Evolutionary conservation across 2,113 vertebrate species (phyloP).

Genomic region (Sebastes fasciatus): DNA sequence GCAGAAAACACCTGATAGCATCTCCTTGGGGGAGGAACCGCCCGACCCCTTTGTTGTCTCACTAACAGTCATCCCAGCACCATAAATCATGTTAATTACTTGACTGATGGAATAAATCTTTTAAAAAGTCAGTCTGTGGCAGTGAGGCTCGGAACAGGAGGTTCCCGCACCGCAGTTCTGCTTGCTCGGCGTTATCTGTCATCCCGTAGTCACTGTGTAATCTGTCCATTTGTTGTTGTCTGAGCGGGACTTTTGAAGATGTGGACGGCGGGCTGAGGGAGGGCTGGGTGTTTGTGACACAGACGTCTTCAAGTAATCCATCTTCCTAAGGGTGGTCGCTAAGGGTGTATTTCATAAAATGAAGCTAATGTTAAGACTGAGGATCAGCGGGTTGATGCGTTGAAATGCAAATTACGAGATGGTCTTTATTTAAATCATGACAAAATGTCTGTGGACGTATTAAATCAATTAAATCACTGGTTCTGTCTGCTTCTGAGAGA

Average conservation of each 20-base stretch:
- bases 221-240: constrained; percentile 83
- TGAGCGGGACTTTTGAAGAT: constrained; percentile 68
- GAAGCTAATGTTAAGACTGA: constrained; percentile 63
- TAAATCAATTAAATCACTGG: constrained; percentile 1
- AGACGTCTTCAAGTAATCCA: constrained; percentile 75
- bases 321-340: constrained; percentile 83
- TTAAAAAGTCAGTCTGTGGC: constrained; percentile 77
- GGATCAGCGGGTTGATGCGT: constrained; percentile 60
- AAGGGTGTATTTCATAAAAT: constrained; percentile 52
- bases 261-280: constrained; percentile 67
- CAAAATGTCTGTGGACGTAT: not conserved
- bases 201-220: constrained; percentile 83
- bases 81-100: constrained; percentile 89
- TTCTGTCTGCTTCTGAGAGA: constrained; percentile 7
- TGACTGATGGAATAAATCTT: constrained; percentile 87
- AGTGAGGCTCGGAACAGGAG: constrained; percentile 71
- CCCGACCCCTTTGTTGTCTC: constrained; percentile 85
- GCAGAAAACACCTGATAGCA: constrained; percentile 89
- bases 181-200: constrained; percentile 81
- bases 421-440: not conserved
- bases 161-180: constrained; percentile 80
- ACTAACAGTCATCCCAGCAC: constrained; percentile 80
- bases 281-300: constrained; percentile 71
- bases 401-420: constrained; percentile 61
- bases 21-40: constrained; percentile 84